Evolutionary conservation across 1,140 invertebrate genomes (phyloP).

Genomic region (Rhopalosiphum maidis): DNA sequence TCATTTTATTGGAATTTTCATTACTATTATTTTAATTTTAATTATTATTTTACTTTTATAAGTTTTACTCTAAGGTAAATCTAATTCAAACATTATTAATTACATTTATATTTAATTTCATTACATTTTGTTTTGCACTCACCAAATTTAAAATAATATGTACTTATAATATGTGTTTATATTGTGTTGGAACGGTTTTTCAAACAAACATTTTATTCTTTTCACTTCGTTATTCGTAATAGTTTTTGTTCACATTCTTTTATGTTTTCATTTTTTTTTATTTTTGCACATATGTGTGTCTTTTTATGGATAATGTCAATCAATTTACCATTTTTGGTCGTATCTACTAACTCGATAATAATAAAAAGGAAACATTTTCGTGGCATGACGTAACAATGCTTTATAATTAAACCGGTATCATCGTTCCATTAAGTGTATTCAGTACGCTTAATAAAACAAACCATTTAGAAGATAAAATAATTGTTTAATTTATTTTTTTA

Average conservation of each 20-base stretch:
- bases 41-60: background rate
- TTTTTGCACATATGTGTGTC: background rate
- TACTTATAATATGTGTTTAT: background rate
- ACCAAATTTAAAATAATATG: background rate
- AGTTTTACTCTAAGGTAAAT: conserved; percentile 34
- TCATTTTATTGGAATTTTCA: background rate
- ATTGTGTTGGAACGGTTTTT: background rate
- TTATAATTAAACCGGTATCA: conserved; percentile 14
- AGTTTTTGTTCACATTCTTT: background rate
- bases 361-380: conserved; percentile 9
- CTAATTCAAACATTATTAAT: conserved; percentile 5
- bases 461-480: conserved; percentile 25
- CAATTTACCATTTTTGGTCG: background rate
- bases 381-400: background rate
- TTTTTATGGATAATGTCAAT: conserved; percentile 4
- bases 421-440: background rate
- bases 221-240: background rate
- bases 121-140: background rate
- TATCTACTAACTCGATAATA: background rate
- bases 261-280: background rate
- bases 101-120: background rate
- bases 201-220: background rate
- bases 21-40: conserved; percentile 9
- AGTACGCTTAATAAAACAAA: background rate
- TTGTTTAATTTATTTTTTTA: conserved; percentile 6